Conservation (phyloP, 2,113 vertebrate genomes). For the Phylloscopus trochilus region DNA sequence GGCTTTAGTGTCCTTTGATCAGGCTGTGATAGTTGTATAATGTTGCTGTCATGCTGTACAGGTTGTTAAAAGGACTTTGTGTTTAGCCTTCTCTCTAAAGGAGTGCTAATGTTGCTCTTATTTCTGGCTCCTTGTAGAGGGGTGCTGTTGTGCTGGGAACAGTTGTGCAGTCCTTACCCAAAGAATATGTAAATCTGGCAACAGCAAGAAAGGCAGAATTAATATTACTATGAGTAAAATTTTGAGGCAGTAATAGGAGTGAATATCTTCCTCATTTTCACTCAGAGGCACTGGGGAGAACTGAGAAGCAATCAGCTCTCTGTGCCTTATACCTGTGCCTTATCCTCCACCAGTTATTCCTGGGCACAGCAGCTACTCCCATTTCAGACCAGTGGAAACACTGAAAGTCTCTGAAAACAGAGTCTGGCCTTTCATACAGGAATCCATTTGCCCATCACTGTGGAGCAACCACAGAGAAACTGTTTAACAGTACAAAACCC, state of each 20-base stretch:
- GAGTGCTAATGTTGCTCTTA: neutral
- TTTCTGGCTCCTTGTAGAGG: neutral
- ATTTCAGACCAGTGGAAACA: neutral
- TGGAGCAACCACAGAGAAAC: conserved; percentile 2
- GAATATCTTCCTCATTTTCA: neutral
- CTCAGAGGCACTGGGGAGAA: neutral
- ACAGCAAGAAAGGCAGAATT: neutral
- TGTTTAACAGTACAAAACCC: conserved; percentile 23
- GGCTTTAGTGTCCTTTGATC: conserved; percentile 7
- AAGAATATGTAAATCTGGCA: neutral
- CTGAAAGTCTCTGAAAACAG: neutral
- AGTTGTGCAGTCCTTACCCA: neutral
- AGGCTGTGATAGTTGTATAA: neutral
- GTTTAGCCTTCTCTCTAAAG: neutral
- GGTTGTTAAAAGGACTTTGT: neutral
- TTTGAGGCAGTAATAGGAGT: neutral
- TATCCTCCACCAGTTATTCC: neutral
- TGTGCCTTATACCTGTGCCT: neutral
- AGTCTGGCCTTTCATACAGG: neutral
- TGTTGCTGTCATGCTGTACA: neutral
- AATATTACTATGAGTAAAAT: neutral
- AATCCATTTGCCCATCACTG: neutral
- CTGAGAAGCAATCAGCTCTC: neutral
- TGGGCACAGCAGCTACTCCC: neutral
- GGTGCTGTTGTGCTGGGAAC: neutral